phyloP scores from a whole-genome alignment of 2,888 invertebrate genomes.

The Pheosia tremula region DNA sequence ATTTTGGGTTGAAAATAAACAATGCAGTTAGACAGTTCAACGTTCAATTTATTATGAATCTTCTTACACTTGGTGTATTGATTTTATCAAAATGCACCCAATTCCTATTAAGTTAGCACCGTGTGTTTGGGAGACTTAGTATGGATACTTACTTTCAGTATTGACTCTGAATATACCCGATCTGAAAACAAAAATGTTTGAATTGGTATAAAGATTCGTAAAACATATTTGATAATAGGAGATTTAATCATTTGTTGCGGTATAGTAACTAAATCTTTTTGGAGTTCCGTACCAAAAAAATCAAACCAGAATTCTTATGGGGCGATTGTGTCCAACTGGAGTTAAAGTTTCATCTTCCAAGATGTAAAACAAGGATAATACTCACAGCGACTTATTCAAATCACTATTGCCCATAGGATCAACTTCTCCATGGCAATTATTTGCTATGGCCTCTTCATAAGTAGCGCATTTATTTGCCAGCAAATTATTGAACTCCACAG shows the following conservation, averaged over 20 bases:
- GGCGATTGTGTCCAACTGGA: too few species aligned
- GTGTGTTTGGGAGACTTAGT: conserved; percentile 15
- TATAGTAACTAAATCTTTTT: too few species aligned
- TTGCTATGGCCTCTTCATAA: conserved; percentile 42
- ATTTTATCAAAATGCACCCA: too few species aligned
- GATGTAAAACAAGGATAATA: neutral
- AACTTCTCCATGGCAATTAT: conserved; percentile 49
- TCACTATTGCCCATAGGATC: conserved; percentile 61
- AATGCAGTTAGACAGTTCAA: too few species aligned
- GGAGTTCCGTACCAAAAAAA: too few species aligned
- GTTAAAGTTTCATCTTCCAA: neutral
- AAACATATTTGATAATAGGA: neutral
- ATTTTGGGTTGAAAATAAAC: too few species aligned
- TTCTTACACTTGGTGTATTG: too few species aligned
- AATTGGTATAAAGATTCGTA: neutral
- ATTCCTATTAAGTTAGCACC: too few species aligned
- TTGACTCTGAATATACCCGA: conserved; percentile 62
- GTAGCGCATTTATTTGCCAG: conserved; percentile 53
- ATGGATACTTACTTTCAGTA: conserved; percentile 50
- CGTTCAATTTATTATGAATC: too few species aligned
- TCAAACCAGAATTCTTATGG: too few species aligned
- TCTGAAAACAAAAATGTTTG: conserved; percentile 47
- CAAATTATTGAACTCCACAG: conserved; percentile 56
- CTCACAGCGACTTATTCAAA: conserved; percentile 54
- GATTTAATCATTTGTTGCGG: too few species aligned